phyloP scores from a whole-genome alignment of 2,113 vertebrate genomes.

The Vicugna pacos region DNA sequence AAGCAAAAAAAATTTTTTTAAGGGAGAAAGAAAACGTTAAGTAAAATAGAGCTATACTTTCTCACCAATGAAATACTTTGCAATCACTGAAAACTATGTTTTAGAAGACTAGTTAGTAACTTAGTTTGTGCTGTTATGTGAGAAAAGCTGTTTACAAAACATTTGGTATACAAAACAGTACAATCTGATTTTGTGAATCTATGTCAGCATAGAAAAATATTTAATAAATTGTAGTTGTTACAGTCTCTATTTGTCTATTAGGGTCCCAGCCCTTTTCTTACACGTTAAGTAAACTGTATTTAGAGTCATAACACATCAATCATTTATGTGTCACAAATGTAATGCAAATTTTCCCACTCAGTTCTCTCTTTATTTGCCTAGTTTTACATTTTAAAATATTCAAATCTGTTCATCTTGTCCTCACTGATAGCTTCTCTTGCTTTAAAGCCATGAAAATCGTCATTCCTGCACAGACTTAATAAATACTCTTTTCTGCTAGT shows the following conservation, averaged over 20 bases:
- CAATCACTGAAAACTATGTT: not conserved
- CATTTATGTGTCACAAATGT: not conserved
- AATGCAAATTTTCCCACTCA: not conserved
- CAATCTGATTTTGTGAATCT: not conserved
- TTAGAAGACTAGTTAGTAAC: not conserved
- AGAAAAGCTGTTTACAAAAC: not conserved
- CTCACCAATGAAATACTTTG: not conserved
- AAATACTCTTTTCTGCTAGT: not conserved
- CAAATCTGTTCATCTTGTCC: not conserved
- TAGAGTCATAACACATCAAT: not conserved
- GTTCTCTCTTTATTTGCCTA: not conserved
- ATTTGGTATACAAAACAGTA: not conserved
- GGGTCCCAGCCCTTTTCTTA: not conserved
- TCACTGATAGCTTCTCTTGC: not conserved
- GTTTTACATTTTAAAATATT: slow-evolving; percentile 16
- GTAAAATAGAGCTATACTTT: not conserved
- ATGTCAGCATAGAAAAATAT: not conserved
- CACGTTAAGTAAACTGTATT: not conserved
- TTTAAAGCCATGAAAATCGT: not conserved
- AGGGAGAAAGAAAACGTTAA: not conserved
- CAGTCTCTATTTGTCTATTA: not conserved
- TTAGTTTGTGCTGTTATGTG: not conserved
- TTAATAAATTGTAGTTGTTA: not conserved
- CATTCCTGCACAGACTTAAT: not conserved
- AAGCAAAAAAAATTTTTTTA: not conserved